Conservation (phyloP, 1,140 invertebrate species). For the Drosophila bifasciata region DNA sequence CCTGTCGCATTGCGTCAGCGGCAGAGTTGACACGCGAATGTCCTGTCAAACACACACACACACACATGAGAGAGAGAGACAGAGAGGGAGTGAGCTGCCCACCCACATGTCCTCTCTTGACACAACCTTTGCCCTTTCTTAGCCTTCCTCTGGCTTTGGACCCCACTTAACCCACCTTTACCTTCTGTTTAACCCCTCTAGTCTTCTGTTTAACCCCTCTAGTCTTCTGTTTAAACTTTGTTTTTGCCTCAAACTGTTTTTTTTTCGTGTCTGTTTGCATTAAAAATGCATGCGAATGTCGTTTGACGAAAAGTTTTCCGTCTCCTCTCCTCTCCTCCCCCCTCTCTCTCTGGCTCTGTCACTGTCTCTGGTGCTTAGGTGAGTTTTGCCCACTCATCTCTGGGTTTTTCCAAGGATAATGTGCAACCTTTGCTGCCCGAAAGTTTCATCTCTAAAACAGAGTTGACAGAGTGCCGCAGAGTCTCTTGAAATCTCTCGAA, state of each 20-base stretch:
- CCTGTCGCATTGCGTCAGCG: conserved; percentile 75
- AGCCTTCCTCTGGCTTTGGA: no score
- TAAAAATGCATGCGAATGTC: conserved; percentile 75
- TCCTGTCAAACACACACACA: conserved; percentile 4
- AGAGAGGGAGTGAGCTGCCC: conserved; percentile 1
- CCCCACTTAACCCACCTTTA: not conserved
- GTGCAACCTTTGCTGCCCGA: conserved; percentile 8
- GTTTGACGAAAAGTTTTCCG: conserved; percentile 56
- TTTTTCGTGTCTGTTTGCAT: conserved; percentile 58
- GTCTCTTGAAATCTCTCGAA: no score
- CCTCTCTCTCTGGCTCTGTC: no score
- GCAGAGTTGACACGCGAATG: conserved; percentile 28
- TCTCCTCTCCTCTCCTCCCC: not conserved
- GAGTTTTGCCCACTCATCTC: not conserved
- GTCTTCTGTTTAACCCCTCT: conserved; percentile 41
- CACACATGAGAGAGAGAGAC: not conserved
- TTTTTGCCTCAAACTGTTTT: conserved; percentile 43
- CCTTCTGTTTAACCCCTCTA: conserved; percentile 27
- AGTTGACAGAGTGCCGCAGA: no score
- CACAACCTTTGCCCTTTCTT: not conserved
- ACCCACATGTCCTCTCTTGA: not conserved
- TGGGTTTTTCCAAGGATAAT: no score
- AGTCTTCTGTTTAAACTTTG: conserved; percentile 52
- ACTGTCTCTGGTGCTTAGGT: not conserved
- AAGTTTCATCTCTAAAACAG: conserved; percentile 22